Evolutionary conservation across 2,797 vertebrate species (phyloP).

Genomic region (Thripadectes ignobilis): DNA sequence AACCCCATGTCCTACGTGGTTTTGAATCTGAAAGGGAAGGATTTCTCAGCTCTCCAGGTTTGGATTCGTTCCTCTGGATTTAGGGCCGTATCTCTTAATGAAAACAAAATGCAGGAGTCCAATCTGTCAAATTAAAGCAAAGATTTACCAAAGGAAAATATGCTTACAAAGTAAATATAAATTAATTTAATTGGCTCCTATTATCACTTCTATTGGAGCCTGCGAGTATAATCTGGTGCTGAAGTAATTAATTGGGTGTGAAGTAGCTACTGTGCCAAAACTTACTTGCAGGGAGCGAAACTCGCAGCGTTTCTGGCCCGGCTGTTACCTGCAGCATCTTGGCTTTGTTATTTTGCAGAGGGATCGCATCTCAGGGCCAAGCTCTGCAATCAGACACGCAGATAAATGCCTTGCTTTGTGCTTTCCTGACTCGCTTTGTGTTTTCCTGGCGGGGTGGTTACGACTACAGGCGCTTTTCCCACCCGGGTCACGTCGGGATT

Average conservation of each 20-base stretch:
- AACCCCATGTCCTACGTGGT: not conserved
- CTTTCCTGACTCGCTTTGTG: not conserved
- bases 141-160: slow-evolving; percentile 57
- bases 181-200: slow-evolving; percentile 79
- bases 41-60: slow-evolving; percentile 14
- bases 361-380: not conserved
- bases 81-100: not conserved
- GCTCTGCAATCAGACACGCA: not conserved
- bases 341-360: slow-evolving; percentile 35
- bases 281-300: slow-evolving; percentile 63
- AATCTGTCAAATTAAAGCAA: slow-evolving; percentile 37
- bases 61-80: slow-evolving; percentile 26
- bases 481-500: not conserved
- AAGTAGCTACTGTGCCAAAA: slow-evolving; percentile 76
- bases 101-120: slow-evolving; percentile 11
- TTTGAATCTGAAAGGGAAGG: not conserved
- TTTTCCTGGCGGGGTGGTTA: not conserved
- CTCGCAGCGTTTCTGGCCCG: slow-evolving; percentile 22
- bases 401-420: not conserved
- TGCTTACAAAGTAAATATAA: slow-evolving; percentile 63
- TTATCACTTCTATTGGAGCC: slow-evolving; percentile 76
- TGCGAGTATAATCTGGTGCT: slow-evolving; percentile 73
- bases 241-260: slow-evolving; percentile 83
- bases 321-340: slow-evolving; percentile 51
- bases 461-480: not conserved